phyloP scores from a whole-genome alignment of 2,113 vertebrate species.

The Ahaetulla prasina region DNA sequence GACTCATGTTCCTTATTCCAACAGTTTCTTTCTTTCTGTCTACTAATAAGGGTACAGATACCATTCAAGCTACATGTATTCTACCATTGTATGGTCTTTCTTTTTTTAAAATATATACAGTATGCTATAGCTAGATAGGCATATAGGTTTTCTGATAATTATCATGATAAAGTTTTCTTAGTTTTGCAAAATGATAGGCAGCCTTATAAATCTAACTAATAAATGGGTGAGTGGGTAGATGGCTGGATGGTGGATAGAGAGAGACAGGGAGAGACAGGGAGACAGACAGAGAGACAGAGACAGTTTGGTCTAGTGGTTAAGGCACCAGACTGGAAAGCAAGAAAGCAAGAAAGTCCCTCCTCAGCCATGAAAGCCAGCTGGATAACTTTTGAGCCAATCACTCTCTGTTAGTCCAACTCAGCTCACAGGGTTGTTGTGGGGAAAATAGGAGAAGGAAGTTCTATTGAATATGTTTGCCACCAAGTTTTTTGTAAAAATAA shows the following conservation, averaged over 20 bases:
- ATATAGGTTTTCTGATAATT: not conserved
- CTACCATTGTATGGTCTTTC: not conserved
- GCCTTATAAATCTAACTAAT: not conserved
- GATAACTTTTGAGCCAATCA: no score
- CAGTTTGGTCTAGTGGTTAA: not conserved
- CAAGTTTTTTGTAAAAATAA: no score
- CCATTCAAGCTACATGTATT: not conserved
- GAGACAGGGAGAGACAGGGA: no score
- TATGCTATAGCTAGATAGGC: not conserved
- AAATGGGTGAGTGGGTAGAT: not conserved
- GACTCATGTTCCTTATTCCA: not conserved
- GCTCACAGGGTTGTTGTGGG: no score
- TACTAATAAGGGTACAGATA: not conserved
- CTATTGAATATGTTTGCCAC: no score
- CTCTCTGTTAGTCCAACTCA: no score
- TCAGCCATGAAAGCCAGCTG: no score
- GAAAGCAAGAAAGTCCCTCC: no score
- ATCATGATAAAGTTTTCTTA: not conserved
- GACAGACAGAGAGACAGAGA: accelerated
- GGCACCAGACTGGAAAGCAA: no score
- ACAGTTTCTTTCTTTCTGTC: not conserved
- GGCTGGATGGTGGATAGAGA: no score
- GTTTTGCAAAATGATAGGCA: not conserved
- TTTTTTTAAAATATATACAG: not conserved
- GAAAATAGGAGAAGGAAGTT: no score